Evolutionary conservation across 2,888 invertebrate genomes (phyloP), one percentile per base, ranked within the genome.

Genomic region (Strigamia crassipes): DNA sequence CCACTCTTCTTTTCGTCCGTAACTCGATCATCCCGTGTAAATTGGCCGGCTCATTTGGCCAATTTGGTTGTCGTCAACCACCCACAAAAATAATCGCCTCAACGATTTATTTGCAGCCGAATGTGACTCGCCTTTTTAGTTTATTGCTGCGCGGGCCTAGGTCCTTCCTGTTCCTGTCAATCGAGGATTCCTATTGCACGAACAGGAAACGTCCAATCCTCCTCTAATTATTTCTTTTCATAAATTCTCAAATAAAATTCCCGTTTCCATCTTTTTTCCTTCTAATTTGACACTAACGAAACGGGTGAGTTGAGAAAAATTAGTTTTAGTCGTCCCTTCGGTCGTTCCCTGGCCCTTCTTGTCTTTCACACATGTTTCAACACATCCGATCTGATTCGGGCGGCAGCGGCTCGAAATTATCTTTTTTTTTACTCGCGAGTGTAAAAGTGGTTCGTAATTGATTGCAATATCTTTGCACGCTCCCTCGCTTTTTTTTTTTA

Each of bases 11-110:
- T n/a, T n/a, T n/a, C 8, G 1, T n/a, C n/a, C 1, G 73, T 31
- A 73, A 73, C 23, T 15, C 15, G 73, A 73, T 23, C 31, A 31
- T 6, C 6, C 9, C 5, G 73, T 31, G 73, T 73, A 73, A 73
- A 73, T 73, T 73, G 73, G 73, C 73, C 73, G 31, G 73, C 73
- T 73, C 73, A 73, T 73, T 73, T 73, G 73, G 73, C 31, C 73
- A 73, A 73, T 73, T 73, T 31, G 13, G 73, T 73, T 73, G 73
- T 73, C 73, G 31, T 73, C 73, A 73, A n/a, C 73, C 73, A 73
- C 73, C 73, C 73, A 73, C 27, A 73, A 73, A 73, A 73, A 73
- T 73, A 31, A 56, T 73, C 73, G 27, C 23, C 73, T 13, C 23
- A 15, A 9, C 27, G 73, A 73, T 73, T 73, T 73, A 73, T 73